Percentiles rank a stretch among this genome's conserved stretches.
These are phyloP conservation scores for Melipona quadrifasciata DNA, from an alignment of 1,140 invertebrate species.

Conservation along the genomic window DNA sequence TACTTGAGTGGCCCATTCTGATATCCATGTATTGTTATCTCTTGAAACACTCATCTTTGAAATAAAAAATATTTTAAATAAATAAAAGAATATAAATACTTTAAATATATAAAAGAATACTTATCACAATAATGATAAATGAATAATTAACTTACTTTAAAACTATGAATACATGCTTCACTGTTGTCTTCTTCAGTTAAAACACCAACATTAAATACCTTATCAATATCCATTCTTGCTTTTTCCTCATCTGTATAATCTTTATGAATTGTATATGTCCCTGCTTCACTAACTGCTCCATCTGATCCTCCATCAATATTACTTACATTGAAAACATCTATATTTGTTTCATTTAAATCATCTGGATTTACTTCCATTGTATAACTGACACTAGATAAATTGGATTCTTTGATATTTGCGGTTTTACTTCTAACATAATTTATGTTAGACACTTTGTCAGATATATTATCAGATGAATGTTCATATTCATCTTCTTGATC, in stretches of 20 bases:
- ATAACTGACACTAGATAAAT: conserved; percentile 61
- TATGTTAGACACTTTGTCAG: conserved; percentile 69
- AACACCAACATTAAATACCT: conserved; percentile 85
- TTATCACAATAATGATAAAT: not conserved
- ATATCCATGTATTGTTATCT: conserved; percentile 81
- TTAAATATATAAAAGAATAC: not conserved
- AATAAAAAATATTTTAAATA: conserved; percentile 19
- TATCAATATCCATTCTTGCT: conserved; percentile 93
- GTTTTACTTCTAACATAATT: conserved; percentile 56
- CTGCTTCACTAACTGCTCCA: conserved; percentile 90
- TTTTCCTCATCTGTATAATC: conserved; percentile 93
- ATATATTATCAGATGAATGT: conserved; percentile 30
- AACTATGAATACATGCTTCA: conserved; percentile 78
- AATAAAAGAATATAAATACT: not conserved
- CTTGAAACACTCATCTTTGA: conserved; percentile 64
- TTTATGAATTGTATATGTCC: conserved; percentile 94
- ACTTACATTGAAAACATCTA: conserved; percentile 72
- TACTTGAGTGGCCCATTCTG: conserved; percentile 83
- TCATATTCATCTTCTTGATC: conserved; percentile 58
- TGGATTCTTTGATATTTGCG: conserved; percentile 36
- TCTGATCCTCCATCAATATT: conserved; percentile 69
- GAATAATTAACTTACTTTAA: conserved; percentile 61
- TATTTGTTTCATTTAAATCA: conserved; percentile 58
- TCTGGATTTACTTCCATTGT: conserved; percentile 52
- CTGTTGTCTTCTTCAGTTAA: conserved; percentile 79